Percentiles rank a stretch among this genome's conserved stretches.
Evolutionary conservation across 2,797 vertebrate species (phyloP).

Genomic region (Podargus strigoides): DNA sequence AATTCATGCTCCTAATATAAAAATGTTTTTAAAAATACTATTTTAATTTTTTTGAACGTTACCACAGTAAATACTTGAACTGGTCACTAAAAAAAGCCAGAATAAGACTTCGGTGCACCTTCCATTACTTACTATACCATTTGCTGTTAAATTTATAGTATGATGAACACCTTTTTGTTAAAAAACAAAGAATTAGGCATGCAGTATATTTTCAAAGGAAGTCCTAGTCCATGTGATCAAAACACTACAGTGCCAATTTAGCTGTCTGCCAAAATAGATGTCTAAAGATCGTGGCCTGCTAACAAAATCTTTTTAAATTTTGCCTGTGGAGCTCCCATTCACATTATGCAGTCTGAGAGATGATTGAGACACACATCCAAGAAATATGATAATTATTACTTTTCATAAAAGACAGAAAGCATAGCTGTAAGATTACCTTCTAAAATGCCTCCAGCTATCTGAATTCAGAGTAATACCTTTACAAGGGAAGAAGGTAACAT

Average conservation of each 20-base stretch:
- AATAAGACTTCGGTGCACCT: neutral
- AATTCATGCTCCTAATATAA: neutral
- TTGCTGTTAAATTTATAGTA: neutral
- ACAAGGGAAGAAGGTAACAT: neutral
- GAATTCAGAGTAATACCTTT: neutral
- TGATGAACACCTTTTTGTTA: neutral
- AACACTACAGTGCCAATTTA: neutral
- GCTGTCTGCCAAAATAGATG: neutral
- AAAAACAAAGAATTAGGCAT: neutral
- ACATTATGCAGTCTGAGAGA: neutral
- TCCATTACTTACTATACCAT: neutral
- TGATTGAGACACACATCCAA: neutral
- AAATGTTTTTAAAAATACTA: neutral
- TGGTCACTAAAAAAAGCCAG: neutral
- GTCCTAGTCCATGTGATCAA: neutral
- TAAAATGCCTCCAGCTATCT: conserved; percentile 5
- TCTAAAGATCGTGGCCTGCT: neutral
- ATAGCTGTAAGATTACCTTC: neutral
- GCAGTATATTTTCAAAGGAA: neutral
- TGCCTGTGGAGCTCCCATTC: neutral
- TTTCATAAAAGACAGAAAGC: conserved; percentile 12
- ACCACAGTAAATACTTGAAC: neutral
- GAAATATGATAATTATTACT: conserved; percentile 14
- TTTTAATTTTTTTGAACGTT: neutral
- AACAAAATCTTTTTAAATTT: neutral